phyloP scores from a whole-genome alignment of 1,140 invertebrate genomes.

The Teleogryllus occipitalis region DNA sequence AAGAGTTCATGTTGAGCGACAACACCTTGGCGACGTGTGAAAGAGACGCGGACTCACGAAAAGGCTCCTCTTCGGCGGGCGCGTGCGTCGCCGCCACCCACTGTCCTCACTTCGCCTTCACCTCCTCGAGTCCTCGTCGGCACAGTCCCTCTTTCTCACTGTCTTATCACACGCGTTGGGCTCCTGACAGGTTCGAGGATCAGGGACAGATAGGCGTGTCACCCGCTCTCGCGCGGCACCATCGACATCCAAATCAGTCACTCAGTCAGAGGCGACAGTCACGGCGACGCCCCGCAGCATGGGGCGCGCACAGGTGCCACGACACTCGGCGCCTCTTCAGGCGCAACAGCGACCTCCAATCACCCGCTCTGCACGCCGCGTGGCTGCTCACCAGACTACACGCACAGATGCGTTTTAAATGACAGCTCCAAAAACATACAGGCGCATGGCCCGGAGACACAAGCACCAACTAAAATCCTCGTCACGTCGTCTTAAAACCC shows the following conservation, averaged over 20 bases:
- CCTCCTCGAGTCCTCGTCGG: neutral
- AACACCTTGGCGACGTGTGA: neutral
- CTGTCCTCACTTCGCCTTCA: neutral
- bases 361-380: neutral
- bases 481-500: neutral
- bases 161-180: too few relatives aligned
- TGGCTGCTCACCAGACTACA: neutral
- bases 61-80: neutral
- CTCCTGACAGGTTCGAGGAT: neutral
- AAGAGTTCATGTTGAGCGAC: constrained; percentile 39
- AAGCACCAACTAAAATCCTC: neutral
- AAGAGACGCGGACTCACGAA: neutral
- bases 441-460: neutral
- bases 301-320: too few relatives aligned
- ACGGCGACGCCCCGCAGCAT: neutral
- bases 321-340: too few relatives aligned
- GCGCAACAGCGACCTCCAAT: neutral
- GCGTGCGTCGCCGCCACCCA: neutral
- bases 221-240: neutral
- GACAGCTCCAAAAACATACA: neutral
- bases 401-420: neutral
- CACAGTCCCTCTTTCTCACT: neutral
- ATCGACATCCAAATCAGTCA: neutral
- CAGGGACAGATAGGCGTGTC: neutral
- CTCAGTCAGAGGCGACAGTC: neutral